phyloP scores from a whole-genome alignment of 2,797 vertebrate genomes.

The Chanos chanos region DNA sequence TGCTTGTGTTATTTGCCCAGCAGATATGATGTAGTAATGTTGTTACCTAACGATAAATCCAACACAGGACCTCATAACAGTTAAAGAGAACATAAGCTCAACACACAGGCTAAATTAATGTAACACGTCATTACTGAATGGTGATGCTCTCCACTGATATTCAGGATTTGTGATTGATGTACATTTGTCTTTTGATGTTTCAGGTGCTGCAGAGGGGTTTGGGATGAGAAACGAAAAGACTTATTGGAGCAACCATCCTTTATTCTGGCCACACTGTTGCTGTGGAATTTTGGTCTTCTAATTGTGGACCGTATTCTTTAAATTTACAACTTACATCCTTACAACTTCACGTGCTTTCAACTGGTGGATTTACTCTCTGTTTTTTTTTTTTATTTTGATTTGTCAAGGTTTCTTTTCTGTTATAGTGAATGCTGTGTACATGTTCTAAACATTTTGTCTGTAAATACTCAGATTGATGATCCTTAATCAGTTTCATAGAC shows the following conservation, averaged over 20 bases:
- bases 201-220: conserved; percentile 85
- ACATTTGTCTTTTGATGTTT: background rate
- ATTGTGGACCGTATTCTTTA: conserved; percentile 95
- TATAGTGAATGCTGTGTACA: background rate
- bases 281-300: conserved; percentile 94
- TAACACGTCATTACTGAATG: too few species aligned
- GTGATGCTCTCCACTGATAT: too few species aligned
- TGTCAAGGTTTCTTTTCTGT: background rate
- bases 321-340: background rate
- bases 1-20: too few species aligned
- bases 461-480: too few species aligned
- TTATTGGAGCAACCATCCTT: conserved; percentile 76
- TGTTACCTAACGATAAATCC: too few species aligned
- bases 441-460: background rate
- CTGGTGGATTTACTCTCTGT: background rate
- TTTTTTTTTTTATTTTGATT: background rate
- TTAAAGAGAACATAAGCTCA: too few species aligned
- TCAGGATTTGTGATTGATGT: background rate
- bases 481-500: conserved; percentile 64
- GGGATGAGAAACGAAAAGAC: conserved; percentile 73
- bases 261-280: conserved; percentile 80
- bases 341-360: background rate
- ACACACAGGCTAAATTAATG: too few species aligned
- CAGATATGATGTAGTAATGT: too few species aligned
- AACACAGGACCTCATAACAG: too few species aligned